Conservation (phyloP, 2,797 vertebrate species). For the Spinibarbus caldwelli region DNA sequence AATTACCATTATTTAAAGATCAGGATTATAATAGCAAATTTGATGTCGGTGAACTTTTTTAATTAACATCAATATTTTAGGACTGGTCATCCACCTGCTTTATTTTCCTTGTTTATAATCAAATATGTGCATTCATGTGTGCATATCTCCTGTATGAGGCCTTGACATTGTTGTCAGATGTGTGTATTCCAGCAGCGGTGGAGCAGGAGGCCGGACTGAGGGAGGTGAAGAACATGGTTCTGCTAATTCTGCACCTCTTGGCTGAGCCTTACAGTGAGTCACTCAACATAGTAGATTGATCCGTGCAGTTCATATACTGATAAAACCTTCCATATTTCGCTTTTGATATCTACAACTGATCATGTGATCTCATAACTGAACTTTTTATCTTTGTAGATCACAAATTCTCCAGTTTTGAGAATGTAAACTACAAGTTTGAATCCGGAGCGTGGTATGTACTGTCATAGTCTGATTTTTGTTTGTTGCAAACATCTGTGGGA, state of each 20-base stretch:
- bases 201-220: slow-evolving; percentile 84
- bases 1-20: too few species aligned
- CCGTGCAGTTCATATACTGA: neutral
- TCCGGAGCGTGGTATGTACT: slow-evolving; percentile 92
- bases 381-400: slow-evolving; percentile 76
- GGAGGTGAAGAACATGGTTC: slow-evolving; percentile 91
- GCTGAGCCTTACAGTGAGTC: slow-evolving; percentile 88
- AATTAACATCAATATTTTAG: too few species aligned
- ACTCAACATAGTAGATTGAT: neutral
- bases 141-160: slow-evolving; percentile 33
- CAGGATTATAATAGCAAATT: too few species aligned
- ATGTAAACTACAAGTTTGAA: slow-evolving; percentile 93
- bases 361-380: neutral
- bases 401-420: slow-evolving; percentile 84
- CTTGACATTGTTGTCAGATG: slow-evolving; percentile 73
- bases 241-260: slow-evolving; percentile 84
- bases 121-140: neutral
- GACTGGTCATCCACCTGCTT: neutral
- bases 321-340: neutral
- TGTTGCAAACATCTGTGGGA: neutral
- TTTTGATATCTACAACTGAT: neutral
- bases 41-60: too few species aligned
- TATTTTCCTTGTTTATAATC: neutral
- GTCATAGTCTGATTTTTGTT: neutral
- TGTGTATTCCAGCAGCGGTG: slow-evolving; percentile 82